Conservation (phyloP, 2,888 invertebrate genomes). For the Kryphioiulus occultus region DNA sequence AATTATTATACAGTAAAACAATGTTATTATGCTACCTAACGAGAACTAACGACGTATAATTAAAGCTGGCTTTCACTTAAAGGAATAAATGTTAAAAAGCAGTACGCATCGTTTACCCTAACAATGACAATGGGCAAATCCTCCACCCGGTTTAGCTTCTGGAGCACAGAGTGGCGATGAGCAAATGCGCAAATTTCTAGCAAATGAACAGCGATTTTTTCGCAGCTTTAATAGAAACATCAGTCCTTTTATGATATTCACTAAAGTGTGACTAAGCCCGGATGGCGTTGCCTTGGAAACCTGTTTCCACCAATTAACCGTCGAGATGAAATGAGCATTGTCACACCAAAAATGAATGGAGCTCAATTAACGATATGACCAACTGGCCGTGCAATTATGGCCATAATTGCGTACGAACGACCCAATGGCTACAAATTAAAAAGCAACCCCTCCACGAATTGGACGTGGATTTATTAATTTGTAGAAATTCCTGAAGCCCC, state of each 20-base stretch:
- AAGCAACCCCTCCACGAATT: not conserved
- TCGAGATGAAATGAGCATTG: slow-evolving; percentile 25
- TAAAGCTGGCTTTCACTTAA: no score
- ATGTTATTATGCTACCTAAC: no score
- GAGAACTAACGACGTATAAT: no score
- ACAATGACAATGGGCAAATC: no score
- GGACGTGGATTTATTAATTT: not conserved
- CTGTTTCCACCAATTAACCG: not conserved
- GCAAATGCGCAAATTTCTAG: not conserved
- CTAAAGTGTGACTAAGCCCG: slow-evolving; percentile 31
- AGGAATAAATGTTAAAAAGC: no score
- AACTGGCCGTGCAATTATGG: slow-evolving; percentile 19
- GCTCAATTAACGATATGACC: not conserved
- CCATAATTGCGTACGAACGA: not conserved
- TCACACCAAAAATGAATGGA: slow-evolving; percentile 25
- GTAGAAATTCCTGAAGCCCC: not conserved
- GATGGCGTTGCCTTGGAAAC: not conserved
- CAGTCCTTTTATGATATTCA: slow-evolving; percentile 7
- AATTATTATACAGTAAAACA: no score
- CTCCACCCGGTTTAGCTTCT: no score
- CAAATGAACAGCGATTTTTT: not conserved
- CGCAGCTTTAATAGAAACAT: not conserved
- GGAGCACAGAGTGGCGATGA: not conserved
- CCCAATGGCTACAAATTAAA: not conserved
- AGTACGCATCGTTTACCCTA: no score